Percentiles rank a stretch among this genome's conserved stretches.
Conservation (phyloP, 2,113 vertebrate genomes). For the Rhinolophus sinicus region DNA sequence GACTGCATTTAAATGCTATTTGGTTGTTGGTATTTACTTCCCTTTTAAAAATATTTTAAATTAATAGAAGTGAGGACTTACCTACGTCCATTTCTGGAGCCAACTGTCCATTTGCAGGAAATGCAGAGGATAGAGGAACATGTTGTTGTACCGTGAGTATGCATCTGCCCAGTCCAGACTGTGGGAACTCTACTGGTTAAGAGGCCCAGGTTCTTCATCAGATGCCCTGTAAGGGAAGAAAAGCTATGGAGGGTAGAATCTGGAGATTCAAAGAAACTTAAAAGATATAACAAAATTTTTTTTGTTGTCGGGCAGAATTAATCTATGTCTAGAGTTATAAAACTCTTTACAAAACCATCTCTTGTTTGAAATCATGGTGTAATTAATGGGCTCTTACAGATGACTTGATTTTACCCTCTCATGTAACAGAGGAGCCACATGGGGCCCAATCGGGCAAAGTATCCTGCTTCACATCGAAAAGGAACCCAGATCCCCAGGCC, state of each 20-base stretch:
- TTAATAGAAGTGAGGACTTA: not conserved
- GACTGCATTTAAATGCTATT: not conserved
- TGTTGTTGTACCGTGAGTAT: not conserved
- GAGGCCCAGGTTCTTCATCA: not conserved
- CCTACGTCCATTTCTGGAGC: not conserved
- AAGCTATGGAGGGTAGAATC: not conserved
- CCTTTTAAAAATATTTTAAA: not conserved
- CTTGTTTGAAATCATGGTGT: not conserved
- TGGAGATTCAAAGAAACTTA: not conserved
- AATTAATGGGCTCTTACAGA: not conserved
- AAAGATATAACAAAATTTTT: not conserved
- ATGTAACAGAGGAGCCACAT: not conserved
- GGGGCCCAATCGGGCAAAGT: not conserved
- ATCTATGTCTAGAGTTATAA: not conserved
- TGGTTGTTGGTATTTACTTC: not conserved
- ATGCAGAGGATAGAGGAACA: not conserved
- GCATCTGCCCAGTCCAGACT: not conserved
- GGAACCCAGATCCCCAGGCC: not conserved
- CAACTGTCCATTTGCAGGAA: not conserved
- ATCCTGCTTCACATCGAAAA: not conserved
- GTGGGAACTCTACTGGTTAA: not conserved
- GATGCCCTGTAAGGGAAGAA: not conserved
- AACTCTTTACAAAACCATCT: constrained; percentile 3
- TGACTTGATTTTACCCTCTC: not conserved
- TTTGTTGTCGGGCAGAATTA: not conserved